These are phyloP conservation scores for Drosophila histrio DNA, from an alignment of 2,888 invertebrate species.

Conservation along the genomic window DNA sequence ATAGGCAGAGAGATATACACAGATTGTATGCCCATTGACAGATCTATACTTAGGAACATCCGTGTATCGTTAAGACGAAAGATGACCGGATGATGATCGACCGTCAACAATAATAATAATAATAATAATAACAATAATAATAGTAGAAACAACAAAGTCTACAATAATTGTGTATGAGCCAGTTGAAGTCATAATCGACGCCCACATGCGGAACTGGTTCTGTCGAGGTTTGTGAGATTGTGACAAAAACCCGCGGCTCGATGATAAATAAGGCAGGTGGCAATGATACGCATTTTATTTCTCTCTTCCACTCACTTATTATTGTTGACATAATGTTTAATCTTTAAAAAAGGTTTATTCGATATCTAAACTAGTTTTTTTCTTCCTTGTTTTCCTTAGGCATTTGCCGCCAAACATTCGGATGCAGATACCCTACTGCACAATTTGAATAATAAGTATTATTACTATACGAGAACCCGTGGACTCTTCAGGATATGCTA, in stretches of 20 bases:
- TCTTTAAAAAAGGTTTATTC: slow-evolving; percentile 20
- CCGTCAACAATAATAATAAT: not conserved
- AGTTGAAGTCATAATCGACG: slow-evolving; percentile 31
- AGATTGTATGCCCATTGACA: slow-evolving; percentile 24
- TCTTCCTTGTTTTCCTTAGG: slow-evolving; percentile 85
- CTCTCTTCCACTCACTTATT: not conserved
- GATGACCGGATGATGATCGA: slow-evolving; percentile 55
- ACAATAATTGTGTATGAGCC: not conserved
- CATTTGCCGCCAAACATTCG: slow-evolving; percentile 89
- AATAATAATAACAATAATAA: slow-evolving; percentile 5
- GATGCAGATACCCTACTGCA: slow-evolving; percentile 89
- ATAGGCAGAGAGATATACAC: not conserved
- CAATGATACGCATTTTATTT: slow-evolving; percentile 11
- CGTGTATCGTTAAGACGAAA: slow-evolving; percentile 43
- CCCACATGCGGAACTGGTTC: slow-evolving; percentile 39
- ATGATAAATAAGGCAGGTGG: slow-evolving; percentile 16
- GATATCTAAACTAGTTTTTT: not conserved
- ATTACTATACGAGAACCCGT: slow-evolving; percentile 95
- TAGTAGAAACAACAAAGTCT: not conserved
- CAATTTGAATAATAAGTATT: slow-evolving; percentile 93
- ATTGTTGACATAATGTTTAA: not conserved
- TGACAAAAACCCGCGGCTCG: not conserved
- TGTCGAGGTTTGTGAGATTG: not conserved
- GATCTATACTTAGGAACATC: slow-evolving; percentile 43
- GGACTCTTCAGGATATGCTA: slow-evolving; percentile 97